These are phyloP conservation scores for Macrostomum cliftonense DNA, from an alignment of 2,888 invertebrate species.

Conservation along the genomic window DNA sequence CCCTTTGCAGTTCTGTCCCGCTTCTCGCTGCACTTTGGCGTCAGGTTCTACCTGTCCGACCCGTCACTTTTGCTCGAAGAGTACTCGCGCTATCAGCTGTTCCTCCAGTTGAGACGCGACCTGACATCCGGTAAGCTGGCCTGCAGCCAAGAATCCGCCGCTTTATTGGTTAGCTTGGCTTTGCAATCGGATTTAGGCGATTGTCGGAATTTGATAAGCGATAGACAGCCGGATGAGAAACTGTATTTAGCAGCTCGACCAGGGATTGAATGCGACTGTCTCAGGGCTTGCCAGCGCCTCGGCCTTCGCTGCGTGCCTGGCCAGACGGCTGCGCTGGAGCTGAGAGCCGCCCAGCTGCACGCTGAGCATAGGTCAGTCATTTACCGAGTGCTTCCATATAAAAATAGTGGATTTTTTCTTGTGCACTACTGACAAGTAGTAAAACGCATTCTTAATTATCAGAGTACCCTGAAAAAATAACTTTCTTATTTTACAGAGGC, in stretches of 20 bases:
- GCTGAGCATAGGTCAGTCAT: constrained; percentile 75
- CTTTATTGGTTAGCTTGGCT: constrained; percentile 79
- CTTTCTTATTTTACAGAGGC: constrained; percentile 1
- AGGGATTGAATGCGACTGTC: constrained; percentile 57
- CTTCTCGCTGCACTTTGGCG: constrained; percentile 47
- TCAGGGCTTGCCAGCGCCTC: constrained; percentile 53
- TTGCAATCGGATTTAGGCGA: constrained; percentile 61
- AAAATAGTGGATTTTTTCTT: no score
- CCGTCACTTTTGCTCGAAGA: constrained; percentile 75
- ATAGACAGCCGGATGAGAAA: no score
- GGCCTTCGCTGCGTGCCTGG: constrained; percentile 60
- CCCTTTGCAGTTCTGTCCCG: constrained; percentile 31
- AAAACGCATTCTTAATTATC: no score
- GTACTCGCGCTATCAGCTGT: constrained; percentile 84
- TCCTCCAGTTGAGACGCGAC: constrained; percentile 77
- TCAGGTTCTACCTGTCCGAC: constrained; percentile 87
- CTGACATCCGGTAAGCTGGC: constrained; percentile 66
- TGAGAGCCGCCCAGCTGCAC: constrained; percentile 71
- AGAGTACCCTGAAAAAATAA: no score
- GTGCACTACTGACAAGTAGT: no score
- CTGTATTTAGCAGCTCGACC: no score
- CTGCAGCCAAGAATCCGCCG: constrained; percentile 68
- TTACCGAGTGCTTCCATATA: no score
- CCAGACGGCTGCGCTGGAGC: constrained; percentile 68
- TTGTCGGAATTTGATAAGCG: no score